Evolutionary conservation across 2,113 vertebrate genomes (phyloP).

Genomic region (Tachycineta bicolor): DNA sequence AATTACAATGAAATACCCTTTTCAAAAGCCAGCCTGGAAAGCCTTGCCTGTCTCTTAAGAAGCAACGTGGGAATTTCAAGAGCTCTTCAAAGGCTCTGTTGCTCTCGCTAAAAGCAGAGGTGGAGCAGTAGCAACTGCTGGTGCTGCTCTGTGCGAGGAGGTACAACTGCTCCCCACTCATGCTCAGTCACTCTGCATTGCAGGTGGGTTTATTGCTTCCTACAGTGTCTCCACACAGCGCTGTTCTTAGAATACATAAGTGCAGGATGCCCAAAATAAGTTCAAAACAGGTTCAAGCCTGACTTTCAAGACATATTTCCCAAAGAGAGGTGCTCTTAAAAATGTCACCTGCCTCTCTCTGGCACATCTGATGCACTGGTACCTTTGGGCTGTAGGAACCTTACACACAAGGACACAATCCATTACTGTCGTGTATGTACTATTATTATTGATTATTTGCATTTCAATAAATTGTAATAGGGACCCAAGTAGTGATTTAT

Average conservation of each 20-base stretch:
- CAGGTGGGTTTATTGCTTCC: background rate
- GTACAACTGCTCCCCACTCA: background rate
- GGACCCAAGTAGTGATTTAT: background rate
- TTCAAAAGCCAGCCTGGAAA: background rate
- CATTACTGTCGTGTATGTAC: fast-evolving
- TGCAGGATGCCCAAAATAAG: background rate
- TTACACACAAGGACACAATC: background rate
- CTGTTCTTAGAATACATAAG: background rate
- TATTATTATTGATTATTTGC: background rate
- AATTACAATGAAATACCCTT: background rate
- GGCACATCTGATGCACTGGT: background rate
- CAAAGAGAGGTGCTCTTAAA: background rate
- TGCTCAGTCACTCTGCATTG: background rate
- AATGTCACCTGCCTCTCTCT: background rate
- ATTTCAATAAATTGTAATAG: background rate
- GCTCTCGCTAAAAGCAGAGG: background rate
- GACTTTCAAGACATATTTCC: background rate
- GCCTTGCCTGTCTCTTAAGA: background rate
- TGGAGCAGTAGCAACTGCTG: background rate
- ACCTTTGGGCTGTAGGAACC: background rate
- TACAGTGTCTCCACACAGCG: background rate
- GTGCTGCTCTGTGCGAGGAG: background rate
- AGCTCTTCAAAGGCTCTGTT: slow-evolving; percentile 1
- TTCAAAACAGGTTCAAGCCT: background rate
- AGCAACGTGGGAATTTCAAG: background rate